A percentile compares a stretch with the other conserved stretches of the same genome.
Evolutionary conservation across 92 coral and sea anemone species (phyloP).

Genomic region (Epizoanthus scotinus): DNA sequence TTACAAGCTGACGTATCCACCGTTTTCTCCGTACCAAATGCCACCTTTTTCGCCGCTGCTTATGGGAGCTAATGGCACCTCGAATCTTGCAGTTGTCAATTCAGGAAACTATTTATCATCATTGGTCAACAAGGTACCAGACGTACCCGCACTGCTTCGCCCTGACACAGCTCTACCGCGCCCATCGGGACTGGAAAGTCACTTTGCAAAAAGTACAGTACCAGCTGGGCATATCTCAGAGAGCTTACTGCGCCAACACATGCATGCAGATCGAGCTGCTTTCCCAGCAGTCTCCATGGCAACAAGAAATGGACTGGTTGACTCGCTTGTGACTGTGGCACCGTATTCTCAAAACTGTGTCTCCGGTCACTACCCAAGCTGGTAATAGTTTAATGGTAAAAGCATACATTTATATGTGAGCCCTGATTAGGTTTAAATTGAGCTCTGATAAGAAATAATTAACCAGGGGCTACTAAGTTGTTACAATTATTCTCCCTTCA

Average conservation of each 20-base stretch:
- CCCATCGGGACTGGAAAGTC: slow-evolving; percentile 20
- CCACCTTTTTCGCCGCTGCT: slow-evolving; percentile 84
- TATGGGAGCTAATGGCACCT: slow-evolving; percentile 66
- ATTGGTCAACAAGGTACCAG: slow-evolving; percentile 42
- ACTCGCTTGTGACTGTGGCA: slow-evolving; percentile 91
- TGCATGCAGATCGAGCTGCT: slow-evolving; percentile 50
- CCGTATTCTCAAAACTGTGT: slow-evolving; percentile 90
- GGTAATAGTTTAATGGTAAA: slow-evolving; percentile 49
- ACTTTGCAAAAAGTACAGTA: slow-evolving; percentile 26
- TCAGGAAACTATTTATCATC: slow-evolving; percentile 72
- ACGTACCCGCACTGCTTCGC: slow-evolving; percentile 8
- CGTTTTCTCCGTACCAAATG: slow-evolving; percentile 74
- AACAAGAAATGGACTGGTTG: slow-evolving; percentile 76
- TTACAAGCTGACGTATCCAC: slow-evolving; percentile 78
- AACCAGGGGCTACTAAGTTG: background rate
- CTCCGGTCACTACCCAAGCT: slow-evolving; percentile 90
- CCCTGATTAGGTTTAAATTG: background rate
- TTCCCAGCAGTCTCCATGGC: slow-evolving; percentile 72
- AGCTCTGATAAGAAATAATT: background rate
- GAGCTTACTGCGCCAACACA: slow-evolving; percentile 25
- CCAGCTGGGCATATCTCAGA: slow-evolving; percentile 17
- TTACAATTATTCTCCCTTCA: too few relatives aligned
- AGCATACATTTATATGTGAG: slow-evolving; percentile 2
- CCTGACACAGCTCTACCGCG: slow-evolving; percentile 14
- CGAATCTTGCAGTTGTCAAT: slow-evolving; percentile 83